Percentiles rank a stretch among this genome's conserved stretches.
Conservation (phyloP, 1,140 invertebrate species). For the Drosophila tristis region DNA sequence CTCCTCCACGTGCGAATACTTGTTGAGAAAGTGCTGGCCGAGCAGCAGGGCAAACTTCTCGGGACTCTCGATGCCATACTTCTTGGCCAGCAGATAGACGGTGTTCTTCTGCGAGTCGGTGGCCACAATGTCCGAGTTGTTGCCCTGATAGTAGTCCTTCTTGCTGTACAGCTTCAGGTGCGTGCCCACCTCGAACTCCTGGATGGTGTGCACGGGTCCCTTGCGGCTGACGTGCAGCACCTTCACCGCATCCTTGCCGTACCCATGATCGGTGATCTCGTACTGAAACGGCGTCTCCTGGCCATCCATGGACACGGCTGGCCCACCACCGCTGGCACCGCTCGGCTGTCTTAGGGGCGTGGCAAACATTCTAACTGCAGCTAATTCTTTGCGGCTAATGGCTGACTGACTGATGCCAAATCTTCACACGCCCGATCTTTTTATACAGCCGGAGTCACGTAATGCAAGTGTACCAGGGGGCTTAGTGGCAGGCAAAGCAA, state of each 20-base stretch:
- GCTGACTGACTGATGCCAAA: constrained; percentile 18
- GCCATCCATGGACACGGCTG: not conserved
- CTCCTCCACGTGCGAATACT: constrained; percentile 89
- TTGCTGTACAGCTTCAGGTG: constrained; percentile 88
- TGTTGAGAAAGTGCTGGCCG: constrained; percentile 89
- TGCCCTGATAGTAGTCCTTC: constrained; percentile 87
- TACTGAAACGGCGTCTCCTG: constrained; percentile 79
- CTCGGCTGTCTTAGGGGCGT: constrained; percentile 39
- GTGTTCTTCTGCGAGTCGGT: constrained; percentile 94
- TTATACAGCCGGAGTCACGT: constrained; percentile 13
- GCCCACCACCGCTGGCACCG: not conserved
- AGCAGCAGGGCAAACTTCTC: constrained; percentile 90
- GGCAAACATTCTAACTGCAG: constrained; percentile 41
- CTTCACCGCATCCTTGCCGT: constrained; percentile 91
- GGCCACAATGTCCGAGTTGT: constrained; percentile 90
- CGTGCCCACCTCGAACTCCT: constrained; percentile 90
- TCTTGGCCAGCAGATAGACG: constrained; percentile 91
- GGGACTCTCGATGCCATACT: constrained; percentile 89
- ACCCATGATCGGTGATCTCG: constrained; percentile 88
- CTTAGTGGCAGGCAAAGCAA: not conserved
- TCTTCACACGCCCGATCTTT: not conserved
- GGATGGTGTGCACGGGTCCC: constrained; percentile 87
- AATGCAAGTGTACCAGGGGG: not conserved
- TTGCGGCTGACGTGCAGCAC: constrained; percentile 88
- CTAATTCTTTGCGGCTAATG: not conserved